Evolutionary conservation across 2,888 invertebrate species (phyloP).

Genomic region (Ormia ochracea): DNA sequence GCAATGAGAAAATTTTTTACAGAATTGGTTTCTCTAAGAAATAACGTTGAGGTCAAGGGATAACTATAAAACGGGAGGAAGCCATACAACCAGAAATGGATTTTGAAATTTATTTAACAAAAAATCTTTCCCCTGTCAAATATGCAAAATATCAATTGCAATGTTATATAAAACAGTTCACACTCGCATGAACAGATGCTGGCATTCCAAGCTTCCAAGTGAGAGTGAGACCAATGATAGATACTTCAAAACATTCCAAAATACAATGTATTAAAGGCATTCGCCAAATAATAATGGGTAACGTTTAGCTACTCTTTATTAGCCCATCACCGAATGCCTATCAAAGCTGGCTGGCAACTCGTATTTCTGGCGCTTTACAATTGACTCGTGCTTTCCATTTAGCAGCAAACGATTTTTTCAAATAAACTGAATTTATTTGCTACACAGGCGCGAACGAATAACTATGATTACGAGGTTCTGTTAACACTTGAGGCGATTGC

Average conservation of each 20-base stretch:
- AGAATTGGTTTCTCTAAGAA: no score
- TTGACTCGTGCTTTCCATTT: conserved; percentile 47
- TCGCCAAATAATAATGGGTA: no score
- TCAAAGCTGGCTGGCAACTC: conserved; percentile 29
- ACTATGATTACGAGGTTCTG: conserved; percentile 62
- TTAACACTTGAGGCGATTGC: conserved; percentile 52
- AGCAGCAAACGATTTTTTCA: neutral
- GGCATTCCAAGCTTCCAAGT: no score
- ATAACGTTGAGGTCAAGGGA: no score
- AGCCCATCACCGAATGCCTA: no score
- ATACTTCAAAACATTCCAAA: no score
- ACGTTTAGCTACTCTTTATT: no score
- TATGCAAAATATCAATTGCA: conserved; percentile 7
- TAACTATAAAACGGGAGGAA: no score
- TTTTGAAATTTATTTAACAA: conserved; percentile 26
- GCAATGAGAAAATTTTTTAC: no score
- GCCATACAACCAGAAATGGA: neutral
- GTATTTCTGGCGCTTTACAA: neutral
- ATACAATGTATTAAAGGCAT: no score
- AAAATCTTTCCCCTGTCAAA: conserved; percentile 32
- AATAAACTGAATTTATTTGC: conserved; percentile 15
- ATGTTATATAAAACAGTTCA: no score
- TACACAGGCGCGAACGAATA: conserved; percentile 38
- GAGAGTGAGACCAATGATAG: no score
- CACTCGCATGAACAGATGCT: neutral